Conservation (phyloP, 2,113 vertebrate species). For the Melanocharis versteri region DNA sequence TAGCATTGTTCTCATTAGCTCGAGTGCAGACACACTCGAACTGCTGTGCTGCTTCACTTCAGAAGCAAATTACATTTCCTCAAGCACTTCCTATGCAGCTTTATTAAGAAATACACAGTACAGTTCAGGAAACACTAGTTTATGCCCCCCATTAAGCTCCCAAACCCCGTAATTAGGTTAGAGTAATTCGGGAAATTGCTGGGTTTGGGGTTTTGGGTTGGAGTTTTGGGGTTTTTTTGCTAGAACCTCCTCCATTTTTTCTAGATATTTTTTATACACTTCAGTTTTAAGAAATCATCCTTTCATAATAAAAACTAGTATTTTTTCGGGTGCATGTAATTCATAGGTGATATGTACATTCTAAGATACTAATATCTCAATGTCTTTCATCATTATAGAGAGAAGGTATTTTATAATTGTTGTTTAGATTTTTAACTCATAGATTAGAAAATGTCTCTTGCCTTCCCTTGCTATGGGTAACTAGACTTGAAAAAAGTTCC, state of each 20-base stretch:
- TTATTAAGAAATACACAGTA: not conserved
- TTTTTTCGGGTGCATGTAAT: not conserved
- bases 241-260: not conserved
- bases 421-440: not conserved
- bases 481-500: not conserved
- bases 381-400: not conserved
- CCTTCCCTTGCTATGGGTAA: rapidly evolving
- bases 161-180: not conserved
- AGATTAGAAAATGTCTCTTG: not conserved
- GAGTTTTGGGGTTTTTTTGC: not conserved
- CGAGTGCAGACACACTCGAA: rapidly evolving
- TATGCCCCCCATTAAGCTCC: not conserved
- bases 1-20: not conserved
- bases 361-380: not conserved
- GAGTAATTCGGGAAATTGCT: not conserved
- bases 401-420: not conserved
- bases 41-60: not conserved
- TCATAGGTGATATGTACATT: not conserved
- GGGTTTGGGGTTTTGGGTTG: not conserved
- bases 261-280: not conserved
- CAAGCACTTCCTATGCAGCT: not conserved
- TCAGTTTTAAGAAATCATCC: not conserved
- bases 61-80: not conserved
- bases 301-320: not conserved
- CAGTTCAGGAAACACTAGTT: not conserved